phyloP scores from a whole-genome alignment of 1,140 invertebrate species.

The Liolophura sinensis region DNA sequence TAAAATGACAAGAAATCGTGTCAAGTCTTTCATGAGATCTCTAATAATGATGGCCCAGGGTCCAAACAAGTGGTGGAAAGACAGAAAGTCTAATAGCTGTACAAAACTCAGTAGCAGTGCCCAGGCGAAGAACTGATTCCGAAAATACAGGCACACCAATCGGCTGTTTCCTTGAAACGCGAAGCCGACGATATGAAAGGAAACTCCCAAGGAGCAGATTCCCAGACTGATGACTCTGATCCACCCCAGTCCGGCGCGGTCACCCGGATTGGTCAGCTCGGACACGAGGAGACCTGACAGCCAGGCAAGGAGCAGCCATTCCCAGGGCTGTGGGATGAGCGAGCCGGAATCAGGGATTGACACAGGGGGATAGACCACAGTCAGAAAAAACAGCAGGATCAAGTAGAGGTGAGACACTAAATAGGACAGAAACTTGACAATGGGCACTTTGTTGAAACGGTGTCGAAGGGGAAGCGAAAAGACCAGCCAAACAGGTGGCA shows the following conservation, averaged over 20 bases:
- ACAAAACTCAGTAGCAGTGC: constrained; percentile 94
- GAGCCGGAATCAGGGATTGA: constrained; percentile 57
- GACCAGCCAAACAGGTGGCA: constrained; percentile 94
- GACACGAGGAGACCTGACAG: constrained; percentile 92
- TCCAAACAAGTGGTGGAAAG: constrained; percentile 98
- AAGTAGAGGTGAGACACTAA: constrained; percentile 97
- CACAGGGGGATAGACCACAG: constrained; percentile 85
- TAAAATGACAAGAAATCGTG: constrained; percentile 93
- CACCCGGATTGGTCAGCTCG: constrained; percentile 88
- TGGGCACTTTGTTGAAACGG: constrained; percentile 88
- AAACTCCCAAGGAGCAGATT: constrained; percentile 90
- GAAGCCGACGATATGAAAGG: constrained; percentile 82
- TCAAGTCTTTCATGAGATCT: constrained; percentile 73
- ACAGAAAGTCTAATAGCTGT: constrained; percentile 87
- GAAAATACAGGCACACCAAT: constrained; percentile 78
- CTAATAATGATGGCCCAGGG: constrained; percentile 84
- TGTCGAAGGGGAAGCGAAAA: constrained; percentile 95
- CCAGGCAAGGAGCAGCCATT: constrained; percentile 95
- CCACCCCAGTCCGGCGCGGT: constrained; percentile 53
- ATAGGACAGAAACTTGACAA: constrained; percentile 99
- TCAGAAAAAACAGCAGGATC: constrained; percentile 84
- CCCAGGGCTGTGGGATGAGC: constrained; percentile 80
- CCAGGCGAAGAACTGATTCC: constrained; percentile 95
- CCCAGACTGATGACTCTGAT: constrained; percentile 79
- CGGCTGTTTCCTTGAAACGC: constrained; percentile 63